Evolutionary conservation across 2,888 invertebrate genomes (phyloP).

Genomic region (Euphydryas editha): DNA sequence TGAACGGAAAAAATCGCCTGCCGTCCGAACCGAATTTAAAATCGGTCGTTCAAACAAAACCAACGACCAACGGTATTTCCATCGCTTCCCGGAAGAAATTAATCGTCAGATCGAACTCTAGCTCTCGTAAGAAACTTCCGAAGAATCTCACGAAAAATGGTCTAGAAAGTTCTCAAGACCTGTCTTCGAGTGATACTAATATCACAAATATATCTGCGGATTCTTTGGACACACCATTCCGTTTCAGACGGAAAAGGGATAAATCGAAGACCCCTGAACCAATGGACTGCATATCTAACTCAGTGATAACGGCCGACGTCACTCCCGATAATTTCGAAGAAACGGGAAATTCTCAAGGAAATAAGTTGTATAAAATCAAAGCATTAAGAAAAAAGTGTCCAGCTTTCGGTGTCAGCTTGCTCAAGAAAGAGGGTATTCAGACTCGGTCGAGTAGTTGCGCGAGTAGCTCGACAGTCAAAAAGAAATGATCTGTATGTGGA

Average conservation of each 20-base stretch:
- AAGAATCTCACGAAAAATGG: conserved; percentile 63
- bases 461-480: conserved; percentile 71
- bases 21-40: conserved; percentile 74
- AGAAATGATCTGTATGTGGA: conserved; percentile 75
- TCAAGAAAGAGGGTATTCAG: conserved; percentile 76
- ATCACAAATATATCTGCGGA: conserved; percentile 78
- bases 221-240: conserved; percentile 73
- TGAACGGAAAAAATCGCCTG: conserved; percentile 74
- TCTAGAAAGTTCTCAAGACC: conserved; percentile 68
- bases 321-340: conserved; percentile 76
- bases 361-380: conserved; percentile 78
- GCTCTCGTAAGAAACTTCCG: conserved; percentile 70
- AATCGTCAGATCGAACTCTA: conserved; percentile 73
- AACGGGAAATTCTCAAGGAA: conserved; percentile 76
- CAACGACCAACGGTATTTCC: conserved; percentile 53
- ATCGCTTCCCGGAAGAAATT: conserved; percentile 64
- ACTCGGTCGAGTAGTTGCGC: conserved; percentile 77
- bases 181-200: conserved; percentile 79
- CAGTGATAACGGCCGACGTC: conserved; percentile 72
- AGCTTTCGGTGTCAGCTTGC: conserved; percentile 67
- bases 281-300: conserved; percentile 74
- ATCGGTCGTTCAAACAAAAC: conserved; percentile 54
- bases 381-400: conserved; percentile 77
- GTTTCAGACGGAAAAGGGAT: conserved; percentile 76
- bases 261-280: conserved; percentile 77